A percentile compares a stretch with the other conserved stretches of the same genome.
Evolutionary conservation across 2,888 invertebrate genomes (phyloP).

Genomic region (Drosophila longiperda): DNA sequence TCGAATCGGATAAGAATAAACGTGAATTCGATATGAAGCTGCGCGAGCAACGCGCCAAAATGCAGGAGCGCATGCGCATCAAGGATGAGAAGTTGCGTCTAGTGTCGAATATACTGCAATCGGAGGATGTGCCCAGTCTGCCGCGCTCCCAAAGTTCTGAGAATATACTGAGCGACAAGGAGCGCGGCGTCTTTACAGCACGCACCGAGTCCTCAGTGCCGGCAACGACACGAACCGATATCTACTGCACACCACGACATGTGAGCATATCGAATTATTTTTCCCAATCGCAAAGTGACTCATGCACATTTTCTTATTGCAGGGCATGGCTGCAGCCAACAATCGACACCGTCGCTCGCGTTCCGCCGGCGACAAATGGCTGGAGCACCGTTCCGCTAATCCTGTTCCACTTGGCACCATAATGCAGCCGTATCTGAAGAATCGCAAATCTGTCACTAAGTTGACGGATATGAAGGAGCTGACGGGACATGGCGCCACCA

Average conservation of each 20-base stretch:
- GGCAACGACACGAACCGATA: slow-evolving; percentile 70
- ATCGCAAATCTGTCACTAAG: slow-evolving; percentile 93
- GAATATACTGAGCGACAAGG: slow-evolving; percentile 73
- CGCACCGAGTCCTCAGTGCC: slow-evolving; percentile 66
- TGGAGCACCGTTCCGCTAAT: slow-evolving; percentile 94
- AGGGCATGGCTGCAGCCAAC: slow-evolving; percentile 90
- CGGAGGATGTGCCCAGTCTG: slow-evolving; percentile 83
- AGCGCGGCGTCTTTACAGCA: slow-evolving; percentile 47
- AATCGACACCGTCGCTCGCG: slow-evolving; percentile 92
- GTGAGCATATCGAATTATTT: slow-evolving; percentile 32
- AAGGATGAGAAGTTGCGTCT: slow-evolving; percentile 88
- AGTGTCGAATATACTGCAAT: slow-evolving; percentile 87
- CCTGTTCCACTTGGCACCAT: slow-evolving; percentile 95
- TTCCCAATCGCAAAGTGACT: neutral
- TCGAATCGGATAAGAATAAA: slow-evolving; percentile 90
- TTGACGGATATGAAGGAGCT: slow-evolving; percentile 92
- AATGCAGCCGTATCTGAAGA: slow-evolving; percentile 92
- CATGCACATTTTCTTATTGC: neutral
- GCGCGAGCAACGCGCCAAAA: slow-evolving; percentile 87
- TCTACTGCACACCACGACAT: slow-evolving; percentile 76
- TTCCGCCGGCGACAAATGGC: slow-evolving; percentile 92
- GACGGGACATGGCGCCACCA: slow-evolving; percentile 89
- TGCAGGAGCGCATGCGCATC: slow-evolving; percentile 86
- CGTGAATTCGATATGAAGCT: slow-evolving; percentile 89
- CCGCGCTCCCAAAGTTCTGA: slow-evolving; percentile 82